phyloP scores from a whole-genome alignment of 2,797 vertebrate species.

The Parauchenoglanis ngamensis region DNA sequence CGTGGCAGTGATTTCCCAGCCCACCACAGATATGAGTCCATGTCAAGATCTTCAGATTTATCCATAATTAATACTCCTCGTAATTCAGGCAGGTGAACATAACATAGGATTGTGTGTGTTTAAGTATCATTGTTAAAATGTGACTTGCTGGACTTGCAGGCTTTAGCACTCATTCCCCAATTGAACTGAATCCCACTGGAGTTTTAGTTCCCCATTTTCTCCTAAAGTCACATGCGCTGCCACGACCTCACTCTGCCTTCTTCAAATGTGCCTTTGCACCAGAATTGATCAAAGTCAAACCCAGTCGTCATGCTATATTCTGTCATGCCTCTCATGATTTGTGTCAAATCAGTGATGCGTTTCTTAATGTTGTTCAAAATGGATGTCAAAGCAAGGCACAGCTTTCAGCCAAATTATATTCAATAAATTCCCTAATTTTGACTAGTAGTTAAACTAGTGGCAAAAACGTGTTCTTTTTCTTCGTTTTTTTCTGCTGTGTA shows the following conservation, averaged over 20 bases:
- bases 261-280: neutral
- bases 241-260: constrained; percentile 30
- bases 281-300: neutral
- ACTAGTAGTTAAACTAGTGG: neutral
- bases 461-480: neutral
- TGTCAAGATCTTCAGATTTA: neutral
- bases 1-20: neutral
- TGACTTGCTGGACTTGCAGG: constrained; percentile 65
- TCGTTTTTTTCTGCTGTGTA: constrained; percentile 4
- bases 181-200: constrained; percentile 1
- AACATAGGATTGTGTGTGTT: neutral
- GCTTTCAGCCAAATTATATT: neutral
- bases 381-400: neutral
- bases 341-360: constrained; percentile 6
- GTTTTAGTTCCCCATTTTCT: constrained; percentile 31
- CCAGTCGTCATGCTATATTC: neutral
- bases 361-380: neutral
- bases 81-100: neutral
- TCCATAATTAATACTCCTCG: neutral
- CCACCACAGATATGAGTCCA: neutral
- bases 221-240: constrained; percentile 42
- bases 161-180: constrained; percentile 37
- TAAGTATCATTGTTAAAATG: neutral
- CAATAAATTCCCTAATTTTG: neutral
- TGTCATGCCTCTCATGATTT: constrained; percentile 12